Evolutionary conservation across 2,888 invertebrate species (phyloP).

Genomic region (Papilio elwesi): DNA sequence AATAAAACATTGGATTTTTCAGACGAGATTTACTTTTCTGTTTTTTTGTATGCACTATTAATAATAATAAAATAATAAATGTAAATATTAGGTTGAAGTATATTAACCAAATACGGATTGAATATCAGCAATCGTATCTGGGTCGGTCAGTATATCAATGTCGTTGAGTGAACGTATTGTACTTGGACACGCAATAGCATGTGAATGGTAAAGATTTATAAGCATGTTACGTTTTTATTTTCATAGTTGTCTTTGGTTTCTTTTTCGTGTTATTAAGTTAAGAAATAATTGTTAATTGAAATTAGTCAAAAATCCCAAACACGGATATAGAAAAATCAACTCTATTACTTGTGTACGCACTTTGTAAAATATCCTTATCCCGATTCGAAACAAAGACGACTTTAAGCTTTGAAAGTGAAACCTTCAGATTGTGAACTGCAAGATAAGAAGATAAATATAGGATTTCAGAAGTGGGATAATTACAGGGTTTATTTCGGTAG

Average conservation of each 20-base stretch:
- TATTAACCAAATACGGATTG: conserved; percentile 1
- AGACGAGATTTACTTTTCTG: too few relatives aligned
- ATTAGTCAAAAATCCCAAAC: neutral
- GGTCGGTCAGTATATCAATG: conserved; percentile 38
- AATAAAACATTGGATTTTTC: too few relatives aligned
- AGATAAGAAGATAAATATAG: too few relatives aligned
- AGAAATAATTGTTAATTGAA: neutral
- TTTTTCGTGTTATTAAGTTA: neutral
- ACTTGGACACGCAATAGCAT: conserved; percentile 24
- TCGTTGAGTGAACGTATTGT: conserved; percentile 27
- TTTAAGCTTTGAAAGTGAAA: too few relatives aligned
- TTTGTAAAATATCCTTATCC: too few relatives aligned
- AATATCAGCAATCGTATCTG: conserved; percentile 16
- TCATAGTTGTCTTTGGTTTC: neutral
- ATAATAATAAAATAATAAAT: neutral
- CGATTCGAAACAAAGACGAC: too few relatives aligned
- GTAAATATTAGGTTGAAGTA: neutral
- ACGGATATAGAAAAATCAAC: neutral
- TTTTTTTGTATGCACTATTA: too few relatives aligned
- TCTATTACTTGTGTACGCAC: neutral
- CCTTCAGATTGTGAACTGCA: too few relatives aligned
- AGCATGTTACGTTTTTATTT: conserved; percentile 18
- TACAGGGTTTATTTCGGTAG: too few relatives aligned
- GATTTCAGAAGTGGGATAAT: too few relatives aligned
- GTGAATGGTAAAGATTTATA: conserved; percentile 7